Evolutionary conservation across 2,113 vertebrate genomes (phyloP), one percentile per base, ranked within the genome.

Genomic region (Sceloporus undulatus): DNA sequence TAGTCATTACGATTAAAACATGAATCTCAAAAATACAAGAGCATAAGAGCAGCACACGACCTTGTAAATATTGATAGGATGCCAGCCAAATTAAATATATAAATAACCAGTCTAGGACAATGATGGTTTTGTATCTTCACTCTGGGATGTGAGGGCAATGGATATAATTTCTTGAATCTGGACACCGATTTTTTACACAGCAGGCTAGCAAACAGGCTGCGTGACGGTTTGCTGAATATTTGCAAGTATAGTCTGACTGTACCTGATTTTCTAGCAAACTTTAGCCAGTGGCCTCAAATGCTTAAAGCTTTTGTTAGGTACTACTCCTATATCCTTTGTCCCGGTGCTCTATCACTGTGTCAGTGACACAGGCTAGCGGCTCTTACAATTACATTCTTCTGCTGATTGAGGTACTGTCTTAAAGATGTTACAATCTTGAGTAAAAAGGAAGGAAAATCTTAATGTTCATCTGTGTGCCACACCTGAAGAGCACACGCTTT

Each of bases 331-430:
- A 38, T 66, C 56, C 56, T 76, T 66, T 21, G 89, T 79, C 83
- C 23, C 48, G 80, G 80, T 77, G 25, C 65, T 82, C 1, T 82
- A 73, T 87, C 1, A 0, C 56, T 87, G 56, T 48, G 4, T 25
- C 14, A 68, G 78, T 82, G 76, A 88, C 34, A 70, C 68, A 85
- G 82, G 8, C 85, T 92, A 66, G 80, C 85, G 48, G 68, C 29
- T 92, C 87, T 94, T 29, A 73, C 79, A 78, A 91, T 84, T 83
- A 5, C 65, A 65, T 84, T 93, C 68, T 83, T 21, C 73, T 86
- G 23, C 16, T 91, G 82, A 85, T 90, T 91, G 84, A 91, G 87
- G 29, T 91, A 92, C 83, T 82, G 87, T 91, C 87, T 93, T 83
- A 92, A 91, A 93, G 88, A 89, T 88, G 68, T 77, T 70, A 14